Evolutionary conservation across 2,888 invertebrate species (phyloP), one percentile per base, ranked within the genome.

Genomic region (Bellardia bayeri): DNA sequence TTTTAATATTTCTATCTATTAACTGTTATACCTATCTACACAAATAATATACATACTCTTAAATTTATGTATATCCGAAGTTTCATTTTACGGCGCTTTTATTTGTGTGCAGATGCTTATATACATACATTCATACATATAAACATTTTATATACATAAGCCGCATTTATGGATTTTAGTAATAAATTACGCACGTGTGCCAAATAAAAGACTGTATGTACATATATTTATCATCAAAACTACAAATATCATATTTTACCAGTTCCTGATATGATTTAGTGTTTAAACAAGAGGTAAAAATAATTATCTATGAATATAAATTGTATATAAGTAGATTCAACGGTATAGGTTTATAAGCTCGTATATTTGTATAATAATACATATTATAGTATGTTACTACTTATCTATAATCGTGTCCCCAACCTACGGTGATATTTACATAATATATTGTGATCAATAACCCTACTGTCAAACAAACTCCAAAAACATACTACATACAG

Each of bases 151-250:
- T n/a, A n/a, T n/a, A n/a, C n/a, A n/a, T 45, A 45, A 40, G n/a
- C 11, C 23, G 7, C 2, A 14, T 7, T 33, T 40, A 45, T 68
- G 42, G 54, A 51, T 66, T 66, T 74, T 74, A 56, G 42, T 74
- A 66, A 74, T 58, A 56, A 74, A 74, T 74, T 54, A 66, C 72
- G 33, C 81, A 82, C 81, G 74, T 74, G 81, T 82, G 45, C 51
- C 7, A 66, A 71, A 66, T 45, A 45, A 66, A 74, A 66, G 14
- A 51, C 2, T 51, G 6, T 51, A n/a, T 49, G 4, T 13, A n/a
- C n/a, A n/a, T n/a, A 16, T 40, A 37, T 16, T 40, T 61, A 61
- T 79, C 45, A 45, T 74, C 23, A 51, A 16, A 51, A 42, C 30
- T 23, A 11, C 14, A 71, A 71, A 56, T 30, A 42, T 56, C 30